Evolutionary conservation across 2,797 vertebrate species (phyloP).

Genomic region (Micromesistius poutassou): DNA sequence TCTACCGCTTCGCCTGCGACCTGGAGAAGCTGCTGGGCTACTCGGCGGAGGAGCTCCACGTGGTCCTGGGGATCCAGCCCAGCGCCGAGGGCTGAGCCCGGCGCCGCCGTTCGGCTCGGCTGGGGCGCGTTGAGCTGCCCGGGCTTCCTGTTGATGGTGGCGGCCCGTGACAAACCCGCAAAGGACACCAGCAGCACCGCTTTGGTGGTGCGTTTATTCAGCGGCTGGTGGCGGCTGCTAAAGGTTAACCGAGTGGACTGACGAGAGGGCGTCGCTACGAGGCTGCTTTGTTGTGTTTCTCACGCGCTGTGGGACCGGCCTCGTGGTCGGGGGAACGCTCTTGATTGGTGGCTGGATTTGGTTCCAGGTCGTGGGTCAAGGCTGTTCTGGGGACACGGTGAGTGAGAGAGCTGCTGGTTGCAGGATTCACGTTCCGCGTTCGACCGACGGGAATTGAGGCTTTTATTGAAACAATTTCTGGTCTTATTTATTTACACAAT

Average conservation of each 20-base stretch:
- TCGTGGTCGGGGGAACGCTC: neutral
- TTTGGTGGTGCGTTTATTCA: neutral
- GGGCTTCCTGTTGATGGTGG: neutral
- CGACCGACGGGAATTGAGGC: neutral
- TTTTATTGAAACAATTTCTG: neutral
- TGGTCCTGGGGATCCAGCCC: constrained; percentile 18
- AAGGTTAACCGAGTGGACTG: neutral
- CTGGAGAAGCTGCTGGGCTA: constrained; percentile 50
- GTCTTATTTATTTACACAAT: neutral
- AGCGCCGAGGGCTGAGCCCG: constrained; percentile 4
- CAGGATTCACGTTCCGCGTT: neutral
- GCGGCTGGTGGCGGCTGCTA: neutral
- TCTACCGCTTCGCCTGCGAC: constrained; percentile 69
- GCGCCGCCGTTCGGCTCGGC: neutral
- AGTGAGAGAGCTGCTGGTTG: neutral
- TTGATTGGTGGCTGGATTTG: neutral
- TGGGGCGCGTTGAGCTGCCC: neutral
- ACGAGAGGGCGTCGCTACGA: neutral
- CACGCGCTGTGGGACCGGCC: neutral
- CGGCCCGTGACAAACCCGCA: neutral
- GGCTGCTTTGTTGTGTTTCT: neutral
- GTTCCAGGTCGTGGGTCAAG: neutral
- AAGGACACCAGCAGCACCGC: neutral
- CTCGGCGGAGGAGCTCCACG: constrained; percentile 31
- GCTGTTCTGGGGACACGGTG: neutral